These are phyloP conservation scores for Neelides sp. DNA, from an alignment of 1,140 invertebrate species.

Conservation along the genomic window DNA sequence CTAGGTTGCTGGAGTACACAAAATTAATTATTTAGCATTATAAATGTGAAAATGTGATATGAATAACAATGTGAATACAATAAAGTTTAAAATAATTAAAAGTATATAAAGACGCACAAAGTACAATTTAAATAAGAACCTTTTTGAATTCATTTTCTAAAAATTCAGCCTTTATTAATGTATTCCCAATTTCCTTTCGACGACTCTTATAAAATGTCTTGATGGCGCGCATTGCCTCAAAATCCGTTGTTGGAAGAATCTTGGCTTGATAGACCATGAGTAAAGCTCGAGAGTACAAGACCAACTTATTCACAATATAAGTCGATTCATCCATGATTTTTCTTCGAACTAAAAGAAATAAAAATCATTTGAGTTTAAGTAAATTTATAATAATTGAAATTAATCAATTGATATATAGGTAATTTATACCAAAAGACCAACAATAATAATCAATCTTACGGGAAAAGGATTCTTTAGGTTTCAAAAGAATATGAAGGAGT, in stretches of 20 bases:
- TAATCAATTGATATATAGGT: not conserved
- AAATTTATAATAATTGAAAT: not conserved
- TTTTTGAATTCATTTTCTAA: conserved; percentile 16
- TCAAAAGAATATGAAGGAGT: too few relatives aligned
- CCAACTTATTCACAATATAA: conserved; percentile 22
- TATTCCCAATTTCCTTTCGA: conserved; percentile 8
- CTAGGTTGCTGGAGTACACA: too few relatives aligned
- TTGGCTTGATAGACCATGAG: conserved; percentile 25
- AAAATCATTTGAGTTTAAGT: not conserved
- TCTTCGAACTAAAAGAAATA: too few relatives aligned
- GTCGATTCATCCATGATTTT: conserved; percentile 16
- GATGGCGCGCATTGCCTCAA: not conserved
- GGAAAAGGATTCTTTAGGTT: too few relatives aligned
- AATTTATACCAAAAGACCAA: too few relatives aligned
- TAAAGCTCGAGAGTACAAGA: conserved; percentile 24
- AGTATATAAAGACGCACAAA: too few relatives aligned
- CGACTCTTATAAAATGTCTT: conserved; percentile 6
- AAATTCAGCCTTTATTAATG: conserved; percentile 13
- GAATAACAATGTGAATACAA: not conserved
- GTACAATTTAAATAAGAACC: too few relatives aligned
- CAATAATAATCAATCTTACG: too few relatives aligned
- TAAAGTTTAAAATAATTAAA: too few relatives aligned
- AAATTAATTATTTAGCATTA: too few relatives aligned
- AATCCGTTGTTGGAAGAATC: conserved; percentile 17
- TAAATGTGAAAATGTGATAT: too few relatives aligned